Conservation (phyloP, 2,888 invertebrate genomes). For the Cyrtodaria siliqua region DNA sequence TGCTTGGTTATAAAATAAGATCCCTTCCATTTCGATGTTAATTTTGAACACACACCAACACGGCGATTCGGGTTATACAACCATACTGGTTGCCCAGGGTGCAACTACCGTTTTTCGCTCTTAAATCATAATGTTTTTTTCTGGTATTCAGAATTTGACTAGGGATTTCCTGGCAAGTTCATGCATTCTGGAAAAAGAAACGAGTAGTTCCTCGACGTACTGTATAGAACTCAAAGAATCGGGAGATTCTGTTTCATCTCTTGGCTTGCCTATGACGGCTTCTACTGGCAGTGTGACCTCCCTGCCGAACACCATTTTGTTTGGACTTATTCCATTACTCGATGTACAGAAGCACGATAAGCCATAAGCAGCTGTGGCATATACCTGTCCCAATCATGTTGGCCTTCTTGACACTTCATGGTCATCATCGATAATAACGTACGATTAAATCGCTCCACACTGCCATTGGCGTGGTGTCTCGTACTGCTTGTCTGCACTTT, state of each 20-base stretch:
- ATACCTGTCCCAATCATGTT: slow-evolving; percentile 44
- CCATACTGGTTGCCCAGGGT: slow-evolving; percentile 43
- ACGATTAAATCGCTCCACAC: slow-evolving; percentile 52
- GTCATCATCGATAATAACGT: slow-evolving; percentile 38
- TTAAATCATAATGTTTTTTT: slow-evolving; percentile 43
- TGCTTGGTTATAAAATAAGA: slow-evolving; percentile 37
- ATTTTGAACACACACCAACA: slow-evolving; percentile 39
- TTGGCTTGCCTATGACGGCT: slow-evolving; percentile 28
- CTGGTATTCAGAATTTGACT: not conserved
- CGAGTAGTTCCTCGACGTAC: not conserved
- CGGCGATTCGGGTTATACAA: slow-evolving; percentile 40
- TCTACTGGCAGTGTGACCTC: slow-evolving; percentile 42
- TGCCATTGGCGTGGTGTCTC: slow-evolving; percentile 46
- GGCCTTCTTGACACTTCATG: slow-evolving; percentile 24
- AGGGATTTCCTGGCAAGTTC: not conserved
- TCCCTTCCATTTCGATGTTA: slow-evolving; percentile 43
- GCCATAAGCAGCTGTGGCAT: slow-evolving; percentile 57
- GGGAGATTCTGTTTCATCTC: not conserved
- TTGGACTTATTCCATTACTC: slow-evolving; percentile 41
- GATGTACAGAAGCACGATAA: slow-evolving; percentile 45
- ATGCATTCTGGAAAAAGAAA: not conserved
- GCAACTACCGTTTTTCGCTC: slow-evolving; percentile 5
- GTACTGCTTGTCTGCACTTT: slow-evolving; percentile 39
- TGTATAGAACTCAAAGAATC: not conserved
- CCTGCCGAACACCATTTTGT: slow-evolving; percentile 50